Conservation (phyloP, 2,113 vertebrate species). For the Aythya baeri region DNA sequence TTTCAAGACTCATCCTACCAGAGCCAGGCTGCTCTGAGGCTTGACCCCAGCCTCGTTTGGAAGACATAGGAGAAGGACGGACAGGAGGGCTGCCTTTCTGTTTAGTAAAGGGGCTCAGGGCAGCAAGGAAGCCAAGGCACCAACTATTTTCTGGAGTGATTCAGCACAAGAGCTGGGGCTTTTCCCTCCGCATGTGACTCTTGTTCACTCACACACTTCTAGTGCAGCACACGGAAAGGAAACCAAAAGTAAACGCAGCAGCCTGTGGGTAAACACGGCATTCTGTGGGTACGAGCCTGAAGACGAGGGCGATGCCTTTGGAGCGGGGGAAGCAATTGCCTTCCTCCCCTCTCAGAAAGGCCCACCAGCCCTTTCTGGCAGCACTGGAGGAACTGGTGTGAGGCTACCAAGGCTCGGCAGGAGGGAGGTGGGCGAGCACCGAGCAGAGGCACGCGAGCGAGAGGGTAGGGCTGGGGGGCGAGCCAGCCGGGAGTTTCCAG, state of each 20-base stretch:
- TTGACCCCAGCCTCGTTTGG: neutral
- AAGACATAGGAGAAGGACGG: neutral
- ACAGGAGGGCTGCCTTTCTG: neutral
- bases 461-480: fast-evolving
- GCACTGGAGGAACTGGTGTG: fast-evolving
- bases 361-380: fast-evolving
- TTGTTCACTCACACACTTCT: fast-evolving
- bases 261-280: fast-evolving
- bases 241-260: neutral
- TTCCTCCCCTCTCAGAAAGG: fast-evolving
- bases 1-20: neutral
- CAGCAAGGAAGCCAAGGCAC: fast-evolving
- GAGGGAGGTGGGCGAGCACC: fast-evolving
- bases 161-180: neutral
- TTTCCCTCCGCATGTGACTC: neutral
- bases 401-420: neutral
- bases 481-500: neutral
- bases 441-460: fast-evolving
- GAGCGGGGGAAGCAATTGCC: fast-evolving
- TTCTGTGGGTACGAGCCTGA: neutral
- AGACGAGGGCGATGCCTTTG: neutral
- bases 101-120: neutral
- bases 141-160: neutral
- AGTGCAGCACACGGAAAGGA: fast-evolving
- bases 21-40: neutral